Percentiles rank a stretch among this genome's conserved stretches.
Evolutionary conservation across 1,140 invertebrate genomes (phyloP).

Genomic region (Brachystomella parvula): DNA sequence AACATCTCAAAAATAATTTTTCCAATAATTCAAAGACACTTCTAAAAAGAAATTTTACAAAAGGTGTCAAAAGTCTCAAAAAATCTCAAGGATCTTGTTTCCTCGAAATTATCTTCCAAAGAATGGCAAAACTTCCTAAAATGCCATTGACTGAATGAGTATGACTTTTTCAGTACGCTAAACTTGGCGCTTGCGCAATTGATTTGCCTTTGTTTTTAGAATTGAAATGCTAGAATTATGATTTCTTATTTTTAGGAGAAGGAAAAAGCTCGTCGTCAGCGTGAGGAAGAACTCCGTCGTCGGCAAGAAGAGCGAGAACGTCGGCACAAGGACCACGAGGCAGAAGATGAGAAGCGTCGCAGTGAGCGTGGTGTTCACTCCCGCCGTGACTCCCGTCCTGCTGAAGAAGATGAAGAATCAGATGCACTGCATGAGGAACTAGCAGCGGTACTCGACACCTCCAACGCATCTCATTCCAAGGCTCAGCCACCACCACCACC

Average conservation of each 20-base stretch:
- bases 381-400: neutral
- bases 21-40: neutral
- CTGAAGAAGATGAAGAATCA: constrained; percentile 11
- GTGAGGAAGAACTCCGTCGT: constrained; percentile 54
- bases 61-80: too few species aligned
- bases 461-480: too few species aligned
- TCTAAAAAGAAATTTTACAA: too few species aligned
- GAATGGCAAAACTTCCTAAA: too few species aligned
- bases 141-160: too few species aligned
- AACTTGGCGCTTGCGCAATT: too few species aligned
- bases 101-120: too few species aligned
- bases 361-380: neutral
- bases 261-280: constrained; percentile 54
- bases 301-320: constrained; percentile 53
- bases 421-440: constrained; percentile 8
- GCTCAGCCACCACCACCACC: too few species aligned
- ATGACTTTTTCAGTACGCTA: too few species aligned
- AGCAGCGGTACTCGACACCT: neutral
- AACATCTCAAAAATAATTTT: neutral
- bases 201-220: too few species aligned
- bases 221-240: neutral
- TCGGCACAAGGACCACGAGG: constrained; percentile 49
- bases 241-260: constrained; percentile 46
- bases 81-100: too few species aligned
- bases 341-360: constrained; percentile 8